phyloP scores from a whole-genome alignment of 2,113 vertebrate genomes.

The Notothenia rossii region DNA sequence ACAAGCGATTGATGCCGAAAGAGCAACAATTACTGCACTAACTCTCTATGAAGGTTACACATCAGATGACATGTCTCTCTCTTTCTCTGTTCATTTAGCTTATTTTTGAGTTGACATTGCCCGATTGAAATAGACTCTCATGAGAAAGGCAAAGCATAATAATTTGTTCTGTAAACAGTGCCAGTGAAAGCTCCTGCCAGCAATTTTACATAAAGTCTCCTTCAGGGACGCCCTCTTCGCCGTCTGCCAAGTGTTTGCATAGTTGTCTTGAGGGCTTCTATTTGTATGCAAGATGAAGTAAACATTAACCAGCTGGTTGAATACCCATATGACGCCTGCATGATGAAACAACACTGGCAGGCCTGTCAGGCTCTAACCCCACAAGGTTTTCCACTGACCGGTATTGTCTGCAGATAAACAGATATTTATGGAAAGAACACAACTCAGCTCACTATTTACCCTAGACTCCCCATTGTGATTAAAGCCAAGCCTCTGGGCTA shows the following conservation, averaged over 20 bases:
- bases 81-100: constrained; percentile 9
- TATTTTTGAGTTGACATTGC: background rate
- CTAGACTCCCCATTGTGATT: constrained; percentile 2
- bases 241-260: constrained; percentile 45
- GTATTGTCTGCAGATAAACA: constrained; percentile 25
- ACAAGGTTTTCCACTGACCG: constrained; percentile 5
- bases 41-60: background rate
- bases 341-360: constrained; percentile 44
- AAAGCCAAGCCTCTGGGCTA: constrained; percentile 32
- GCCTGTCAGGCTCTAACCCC: constrained; percentile 14
- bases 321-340: constrained; percentile 29
- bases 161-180: constrained; percentile 18
- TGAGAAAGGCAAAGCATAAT: constrained; percentile 1
- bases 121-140: constrained; percentile 9
- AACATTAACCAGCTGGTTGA: constrained; percentile 56
- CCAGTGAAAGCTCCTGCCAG: constrained; percentile 32
- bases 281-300: constrained; percentile 36
- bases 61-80: constrained; percentile 30
- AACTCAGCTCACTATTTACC: constrained; percentile 25
- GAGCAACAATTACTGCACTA: background rate
- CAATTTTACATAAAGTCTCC: constrained; percentile 43
- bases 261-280: constrained; percentile 38
- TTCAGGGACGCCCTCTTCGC: constrained; percentile 24
- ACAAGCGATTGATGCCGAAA: background rate
- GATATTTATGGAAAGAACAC: background rate